phyloP scores from a whole-genome alignment of 2,113 vertebrate species.

The Eptesicus fuscus region DNA sequence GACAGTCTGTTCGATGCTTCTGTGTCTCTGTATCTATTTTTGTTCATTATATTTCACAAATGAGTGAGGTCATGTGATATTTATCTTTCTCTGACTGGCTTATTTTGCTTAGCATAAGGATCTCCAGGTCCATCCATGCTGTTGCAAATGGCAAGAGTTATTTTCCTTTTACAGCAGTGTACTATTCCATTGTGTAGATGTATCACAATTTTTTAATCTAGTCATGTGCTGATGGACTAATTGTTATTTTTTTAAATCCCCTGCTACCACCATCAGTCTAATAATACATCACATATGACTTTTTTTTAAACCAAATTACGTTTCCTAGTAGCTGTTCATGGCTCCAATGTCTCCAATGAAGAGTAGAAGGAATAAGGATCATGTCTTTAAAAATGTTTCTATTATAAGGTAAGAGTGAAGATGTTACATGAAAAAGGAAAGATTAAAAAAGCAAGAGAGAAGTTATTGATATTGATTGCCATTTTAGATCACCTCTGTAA shows the following conservation, averaged over 20 bases:
- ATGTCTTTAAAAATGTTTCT: background rate
- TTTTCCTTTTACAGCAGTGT: too few relatives aligned
- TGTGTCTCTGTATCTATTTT: too few relatives aligned
- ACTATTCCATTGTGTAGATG: too few relatives aligned
- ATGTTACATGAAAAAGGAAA: background rate
- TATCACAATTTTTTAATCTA: too few relatives aligned
- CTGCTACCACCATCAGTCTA: background rate
- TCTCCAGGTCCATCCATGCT: too few relatives aligned
- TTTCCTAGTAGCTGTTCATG: background rate
- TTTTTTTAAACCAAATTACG: background rate
- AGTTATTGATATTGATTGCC: background rate
- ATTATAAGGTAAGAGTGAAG: background rate
- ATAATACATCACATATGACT: background rate
- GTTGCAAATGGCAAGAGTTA: too few relatives aligned
- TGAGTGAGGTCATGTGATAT: too few relatives aligned
- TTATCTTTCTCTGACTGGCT: too few relatives aligned
- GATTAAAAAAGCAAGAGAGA: background rate
- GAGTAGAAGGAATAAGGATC: background rate
- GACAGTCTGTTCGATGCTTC: too few relatives aligned
- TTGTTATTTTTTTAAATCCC: background rate
- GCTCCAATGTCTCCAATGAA: background rate
- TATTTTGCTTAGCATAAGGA: too few relatives aligned
- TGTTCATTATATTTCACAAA: too few relatives aligned
- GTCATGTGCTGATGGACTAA: too few relatives aligned
- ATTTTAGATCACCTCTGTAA: background rate